phyloP scores from a whole-genome alignment of 2,113 vertebrate genomes.

The Lasiurus cinereus region DNA sequence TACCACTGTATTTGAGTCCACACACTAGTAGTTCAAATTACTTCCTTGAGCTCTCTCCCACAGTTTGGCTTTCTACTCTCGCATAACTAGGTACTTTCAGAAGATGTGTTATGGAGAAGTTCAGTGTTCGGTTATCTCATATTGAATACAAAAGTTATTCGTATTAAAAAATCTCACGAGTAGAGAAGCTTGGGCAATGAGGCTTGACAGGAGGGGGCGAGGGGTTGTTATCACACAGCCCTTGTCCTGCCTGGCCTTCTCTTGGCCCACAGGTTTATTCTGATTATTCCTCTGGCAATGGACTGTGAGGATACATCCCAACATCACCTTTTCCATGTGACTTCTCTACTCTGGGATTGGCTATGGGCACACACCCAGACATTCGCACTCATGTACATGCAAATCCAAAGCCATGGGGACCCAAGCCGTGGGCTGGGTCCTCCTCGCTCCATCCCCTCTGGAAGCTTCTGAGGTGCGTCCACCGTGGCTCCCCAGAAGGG shows the following conservation, averaged over 20 bases:
- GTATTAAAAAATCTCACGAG: not conserved
- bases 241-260: not conserved
- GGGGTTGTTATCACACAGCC: not conserved
- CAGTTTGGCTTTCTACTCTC: not conserved
- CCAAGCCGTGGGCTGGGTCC: not conserved
- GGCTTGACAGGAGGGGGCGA: not conserved
- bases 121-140: not conserved
- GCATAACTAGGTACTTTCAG: not conserved
- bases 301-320: accelerated
- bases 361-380: not conserved
- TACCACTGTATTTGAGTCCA: not conserved
- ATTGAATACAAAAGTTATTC: not conserved
- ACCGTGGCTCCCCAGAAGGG: not conserved
- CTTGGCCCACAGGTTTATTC: not conserved
- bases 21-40: not conserved
- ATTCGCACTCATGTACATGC: not conserved
- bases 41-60: not conserved
- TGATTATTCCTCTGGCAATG: not conserved
- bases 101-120: not conserved
- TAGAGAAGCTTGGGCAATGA: not conserved
- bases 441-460: not conserved
- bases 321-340: too few relatives aligned
- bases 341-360: not conserved
- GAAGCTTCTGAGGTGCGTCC: not conserved
- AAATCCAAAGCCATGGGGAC: not conserved